phyloP scores from a whole-genome alignment of 1,140 invertebrate species.

The Triops cancriformis region DNA sequence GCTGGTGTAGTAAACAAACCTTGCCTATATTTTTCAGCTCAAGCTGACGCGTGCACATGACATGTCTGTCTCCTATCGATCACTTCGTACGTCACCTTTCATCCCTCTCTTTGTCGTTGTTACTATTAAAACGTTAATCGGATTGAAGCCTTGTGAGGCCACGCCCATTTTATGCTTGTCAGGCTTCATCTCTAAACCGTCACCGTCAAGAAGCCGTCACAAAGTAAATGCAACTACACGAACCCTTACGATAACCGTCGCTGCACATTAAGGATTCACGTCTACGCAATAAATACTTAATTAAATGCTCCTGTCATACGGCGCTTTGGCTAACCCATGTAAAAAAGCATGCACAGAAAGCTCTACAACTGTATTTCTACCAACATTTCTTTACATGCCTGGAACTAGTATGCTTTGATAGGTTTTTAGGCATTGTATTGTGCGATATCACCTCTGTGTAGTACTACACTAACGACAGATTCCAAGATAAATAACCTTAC shows the following conservation, averaged over 20 bases:
- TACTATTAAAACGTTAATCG: slow-evolving; percentile 11
- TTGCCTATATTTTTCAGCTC: neutral
- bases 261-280: neutral
- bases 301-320: neutral
- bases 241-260: neutral
- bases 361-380: too few species aligned
- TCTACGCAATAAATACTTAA: neutral
- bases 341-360: too few species aligned
- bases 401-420: too few species aligned
- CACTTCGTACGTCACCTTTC: neutral
- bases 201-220: neutral
- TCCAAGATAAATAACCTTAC: neutral
- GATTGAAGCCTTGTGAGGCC: neutral
- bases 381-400: too few species aligned
- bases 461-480: too few species aligned
- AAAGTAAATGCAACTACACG: neutral
- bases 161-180: slow-evolving; percentile 9
- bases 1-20: neutral
- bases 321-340: neutral
- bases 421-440: too few species aligned
- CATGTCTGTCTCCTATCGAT: neutral
- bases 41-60: neutral
- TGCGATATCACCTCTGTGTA: too few species aligned
- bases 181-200: neutral
- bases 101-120: neutral